Evolutionary conservation across 2,113 vertebrate species (phyloP).

Genomic region (Osmerus eperlanus): DNA sequence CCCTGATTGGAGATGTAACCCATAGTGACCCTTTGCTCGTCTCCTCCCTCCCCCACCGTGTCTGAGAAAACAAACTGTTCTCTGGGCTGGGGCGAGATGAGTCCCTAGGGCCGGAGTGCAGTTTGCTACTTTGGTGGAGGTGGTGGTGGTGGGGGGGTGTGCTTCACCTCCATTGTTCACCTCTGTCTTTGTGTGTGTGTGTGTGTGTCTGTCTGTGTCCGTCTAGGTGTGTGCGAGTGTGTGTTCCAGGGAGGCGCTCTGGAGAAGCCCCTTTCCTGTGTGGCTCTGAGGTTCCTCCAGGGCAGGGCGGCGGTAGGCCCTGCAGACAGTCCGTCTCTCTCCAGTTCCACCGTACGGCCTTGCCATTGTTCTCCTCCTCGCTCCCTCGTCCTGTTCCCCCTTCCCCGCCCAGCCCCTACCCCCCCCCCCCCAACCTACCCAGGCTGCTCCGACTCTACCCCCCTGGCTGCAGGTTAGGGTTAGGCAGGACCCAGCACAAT

Average conservation of each 20-base stretch:
- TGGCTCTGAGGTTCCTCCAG: constrained; percentile 58
- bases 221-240: constrained; percentile 15
- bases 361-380: constrained; percentile 70
- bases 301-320: constrained; percentile 48
- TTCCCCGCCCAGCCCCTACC: background rate
- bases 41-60: background rate
- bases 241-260: constrained; percentile 30
- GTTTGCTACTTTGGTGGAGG: constrained; percentile 14
- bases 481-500: constrained; percentile 55
- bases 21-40: constrained; percentile 30
- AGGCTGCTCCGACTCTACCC: constrained; percentile 46
- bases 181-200: background rate
- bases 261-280: constrained; percentile 73
- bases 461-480: constrained; percentile 44
- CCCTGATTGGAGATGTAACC: constrained; percentile 17
- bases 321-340: constrained; percentile 74
- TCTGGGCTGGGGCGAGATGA: constrained; percentile 45
- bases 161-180: constrained; percentile 53
- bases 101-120: constrained; percentile 55
- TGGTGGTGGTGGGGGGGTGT: background rate
- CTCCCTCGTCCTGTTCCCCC: constrained; percentile 62
- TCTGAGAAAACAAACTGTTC: constrained; percentile 47
- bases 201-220: constrained; percentile 21
- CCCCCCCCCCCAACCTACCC: constrained; percentile 53
- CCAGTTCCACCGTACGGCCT: constrained; percentile 66